Evolutionary conservation across 2,113 vertebrate species (phyloP).

Genomic region (Hypomesus transpacificus): DNA sequence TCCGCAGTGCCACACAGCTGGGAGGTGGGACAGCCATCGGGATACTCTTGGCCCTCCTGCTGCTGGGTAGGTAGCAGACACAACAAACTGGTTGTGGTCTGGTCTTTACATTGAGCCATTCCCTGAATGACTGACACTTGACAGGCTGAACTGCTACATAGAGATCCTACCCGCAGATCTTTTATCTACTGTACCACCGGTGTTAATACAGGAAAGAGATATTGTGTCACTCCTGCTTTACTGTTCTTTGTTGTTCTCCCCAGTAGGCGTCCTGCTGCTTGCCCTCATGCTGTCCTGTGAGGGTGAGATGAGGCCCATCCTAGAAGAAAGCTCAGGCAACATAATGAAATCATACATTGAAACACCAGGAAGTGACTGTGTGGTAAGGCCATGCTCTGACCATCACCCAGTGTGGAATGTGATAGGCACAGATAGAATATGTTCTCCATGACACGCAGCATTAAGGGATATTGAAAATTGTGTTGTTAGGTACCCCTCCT

Average conservation of each 20-base stretch:
- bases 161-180: too few relatives aligned
- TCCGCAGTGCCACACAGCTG: neutral
- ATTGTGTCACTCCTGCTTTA: too few relatives aligned
- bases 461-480: too few relatives aligned
- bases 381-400: slow-evolving; percentile 31
- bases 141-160: too few relatives aligned
- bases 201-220: neutral
- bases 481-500: too few relatives aligned
- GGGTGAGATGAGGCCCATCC: neutral
- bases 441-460: neutral
- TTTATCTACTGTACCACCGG: too few relatives aligned
- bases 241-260: slow-evolving; percentile 1
- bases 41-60: slow-evolving; percentile 26
- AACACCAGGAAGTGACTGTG: slow-evolving; percentile 57
- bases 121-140: too few relatives aligned
- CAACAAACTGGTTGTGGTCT: neutral
- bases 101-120: too few relatives aligned
- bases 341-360: slow-evolving; percentile 54
- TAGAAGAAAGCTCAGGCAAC: neutral
- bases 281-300: slow-evolving; percentile 41
- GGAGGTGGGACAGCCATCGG: neutral
- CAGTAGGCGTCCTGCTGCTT: slow-evolving; percentile 45
- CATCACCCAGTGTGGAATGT: too few relatives aligned
- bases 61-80: slow-evolving; percentile 52
- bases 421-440: neutral